Base-by-base conservation (phyloP, 2,888 invertebrate species). In the Schrankia costaestrigalis region DNA sequence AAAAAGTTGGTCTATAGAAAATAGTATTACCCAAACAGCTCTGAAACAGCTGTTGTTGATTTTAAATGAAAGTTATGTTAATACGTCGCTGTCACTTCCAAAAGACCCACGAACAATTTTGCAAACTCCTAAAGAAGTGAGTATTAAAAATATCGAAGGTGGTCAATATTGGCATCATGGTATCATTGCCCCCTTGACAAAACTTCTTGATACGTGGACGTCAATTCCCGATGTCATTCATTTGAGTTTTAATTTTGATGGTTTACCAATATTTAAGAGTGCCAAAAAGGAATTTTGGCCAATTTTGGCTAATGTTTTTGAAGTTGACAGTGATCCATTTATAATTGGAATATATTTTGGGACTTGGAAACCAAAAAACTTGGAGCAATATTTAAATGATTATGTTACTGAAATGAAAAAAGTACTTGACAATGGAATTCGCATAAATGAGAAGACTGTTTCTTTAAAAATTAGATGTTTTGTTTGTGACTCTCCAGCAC, bases 101-200 rank as follows among this genome's bases (percentile, higher is more conserved):
- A 11, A 4, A 1, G 37, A 44, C 24, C 31, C 44, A 11, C 24
- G 40, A 19, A 37, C 40, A 13, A 29, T 44, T 31, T 29, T 44
- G 13, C 19, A 18, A 26, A 40, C 44, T 18, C 29, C 29, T 3
- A 34, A 13, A 28, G 8, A 34, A 22, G 18, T 44, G 6, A n/a
- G 21, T 4, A 34, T 40, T 9, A 43, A 44, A 26, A 4, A 13
- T 6, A 46, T 49, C 21, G 30, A 45, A 31, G 32, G 25, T 2
- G 52, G 52, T 13, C 24, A 46, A 39, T 53, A 49, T 28, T 52
- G 52, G 48, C 39, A 52, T 31, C 31, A 49, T 12, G 52, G 52
- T 2, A 12, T 51, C 5, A 36, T 24, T 23, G 25, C 40, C 25
- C 8, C 13, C 28, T 25, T 48, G 23, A 35, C 6, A 3, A 22